These are phyloP conservation scores for Paragorgia papillata DNA, from an alignment of 92 coral and sea anemone genomes.

Conservation along the genomic window DNA sequence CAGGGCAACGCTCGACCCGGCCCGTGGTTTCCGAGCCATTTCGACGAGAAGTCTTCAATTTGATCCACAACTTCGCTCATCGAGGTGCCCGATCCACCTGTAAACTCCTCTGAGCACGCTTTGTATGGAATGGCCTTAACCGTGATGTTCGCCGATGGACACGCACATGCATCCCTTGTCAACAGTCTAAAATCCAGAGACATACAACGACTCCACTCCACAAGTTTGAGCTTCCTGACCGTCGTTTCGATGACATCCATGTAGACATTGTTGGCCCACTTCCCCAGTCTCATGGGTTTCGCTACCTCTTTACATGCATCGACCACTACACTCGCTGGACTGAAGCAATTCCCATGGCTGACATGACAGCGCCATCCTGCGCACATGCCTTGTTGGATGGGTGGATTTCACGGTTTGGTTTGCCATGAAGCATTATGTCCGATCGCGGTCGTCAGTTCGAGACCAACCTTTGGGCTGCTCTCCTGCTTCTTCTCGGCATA, in stretches of 20 bases:
- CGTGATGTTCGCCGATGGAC: constrained; percentile 22
- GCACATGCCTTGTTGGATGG: constrained; percentile 54
- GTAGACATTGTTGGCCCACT: too few relatives aligned
- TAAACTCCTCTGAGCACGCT: constrained; percentile 5
- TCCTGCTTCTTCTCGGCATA: too few relatives aligned
- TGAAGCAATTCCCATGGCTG: constrained; percentile 56
- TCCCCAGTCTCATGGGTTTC: too few relatives aligned
- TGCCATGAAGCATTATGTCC: constrained; percentile 11
- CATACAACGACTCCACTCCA: constrained; percentile 5
- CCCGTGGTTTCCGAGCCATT: constrained; percentile 10
- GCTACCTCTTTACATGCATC: too few relatives aligned
- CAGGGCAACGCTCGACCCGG: constrained; percentile 9
- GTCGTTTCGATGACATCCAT: too few relatives aligned
- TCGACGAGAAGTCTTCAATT: constrained; percentile 15
- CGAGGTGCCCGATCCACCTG: constrained; percentile 15
- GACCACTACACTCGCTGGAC: constrained; percentile 62
- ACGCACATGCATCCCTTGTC: constrained; percentile 6
- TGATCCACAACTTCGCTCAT: constrained; percentile 1
- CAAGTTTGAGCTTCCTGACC: not conserved
- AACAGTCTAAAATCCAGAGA: constrained; percentile 12
- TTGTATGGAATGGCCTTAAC: constrained; percentile 16
- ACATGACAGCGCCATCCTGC: constrained; percentile 51
- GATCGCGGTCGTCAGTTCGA: constrained; percentile 26
- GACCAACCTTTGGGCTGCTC: too few relatives aligned
- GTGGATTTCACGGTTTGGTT: constrained; percentile 48